These are phyloP conservation scores for Drosophila multiciliata DNA, from an alignment of 2,888 invertebrate species.

Conservation along the genomic window DNA sequence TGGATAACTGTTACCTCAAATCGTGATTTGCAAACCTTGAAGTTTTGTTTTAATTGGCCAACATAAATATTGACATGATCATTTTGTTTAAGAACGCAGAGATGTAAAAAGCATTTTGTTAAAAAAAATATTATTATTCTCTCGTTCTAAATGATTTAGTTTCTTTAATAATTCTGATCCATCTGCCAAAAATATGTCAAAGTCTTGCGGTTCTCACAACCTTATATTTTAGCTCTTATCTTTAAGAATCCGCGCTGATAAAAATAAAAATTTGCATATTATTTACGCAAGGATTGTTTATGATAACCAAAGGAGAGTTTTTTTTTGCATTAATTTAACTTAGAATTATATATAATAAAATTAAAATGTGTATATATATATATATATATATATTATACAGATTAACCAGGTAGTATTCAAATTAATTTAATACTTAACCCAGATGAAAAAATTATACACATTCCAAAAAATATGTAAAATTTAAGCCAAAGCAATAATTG, in stretches of 20 bases:
- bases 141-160: neutral
- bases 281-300: neutral
- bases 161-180: neutral
- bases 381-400: neutral
- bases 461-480: too few species aligned
- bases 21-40: neutral
- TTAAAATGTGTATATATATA: too few species aligned
- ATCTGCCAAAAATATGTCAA: neutral
- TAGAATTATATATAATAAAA: too few species aligned
- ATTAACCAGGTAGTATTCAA: neutral
- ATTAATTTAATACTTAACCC: neutral
- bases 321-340: neutral
- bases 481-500: too few species aligned
- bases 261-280: neutral
- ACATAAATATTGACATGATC: neutral
- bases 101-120: neutral
- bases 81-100: neutral
- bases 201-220: neutral
- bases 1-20: constrained; percentile 8
- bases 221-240: neutral
- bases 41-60: neutral
- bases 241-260: neutral
- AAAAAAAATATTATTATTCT: neutral
- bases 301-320: neutral
- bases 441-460: neutral